phyloP scores from a whole-genome alignment of 1,140 invertebrate species.

The Phortica variegata region DNA sequence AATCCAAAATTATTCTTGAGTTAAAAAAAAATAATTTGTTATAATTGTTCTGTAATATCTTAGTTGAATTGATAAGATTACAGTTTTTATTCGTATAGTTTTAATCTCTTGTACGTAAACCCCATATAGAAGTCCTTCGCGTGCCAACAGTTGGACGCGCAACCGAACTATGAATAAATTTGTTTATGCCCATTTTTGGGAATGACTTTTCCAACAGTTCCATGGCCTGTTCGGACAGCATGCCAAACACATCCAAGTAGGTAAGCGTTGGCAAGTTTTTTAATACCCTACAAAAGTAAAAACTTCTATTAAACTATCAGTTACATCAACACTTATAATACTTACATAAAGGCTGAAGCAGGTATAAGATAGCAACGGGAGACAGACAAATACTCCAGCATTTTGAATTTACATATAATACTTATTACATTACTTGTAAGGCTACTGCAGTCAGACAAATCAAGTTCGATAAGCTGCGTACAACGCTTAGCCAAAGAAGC shows the following conservation, averaged over 20 bases:
- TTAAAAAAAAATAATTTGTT: constrained; percentile 9
- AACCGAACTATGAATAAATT: constrained; percentile 69
- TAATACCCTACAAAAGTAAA: constrained; percentile 59
- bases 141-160: constrained; percentile 85
- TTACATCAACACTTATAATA: constrained; percentile 14
- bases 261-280: constrained; percentile 62
- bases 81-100: background rate
- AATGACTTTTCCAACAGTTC: constrained; percentile 59
- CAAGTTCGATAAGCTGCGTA: constrained; percentile 75
- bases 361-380: constrained; percentile 81
- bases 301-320: background rate
- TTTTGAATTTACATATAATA: constrained; percentile 64
- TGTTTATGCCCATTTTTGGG: constrained; percentile 60
- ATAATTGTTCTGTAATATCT: background rate
- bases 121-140: constrained; percentile 85
- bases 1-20: constrained; percentile 1
- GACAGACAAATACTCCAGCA: constrained; percentile 79
- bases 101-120: constrained; percentile 77
- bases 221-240: constrained; percentile 65
- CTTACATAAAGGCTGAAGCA: constrained; percentile 64
- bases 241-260: constrained; percentile 76
- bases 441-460: constrained; percentile 81
- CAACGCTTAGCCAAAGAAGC: constrained; percentile 66
- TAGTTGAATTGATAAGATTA: background rate
- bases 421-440: constrained; percentile 65